Evolutionary conservation across 2,113 vertebrate species (phyloP).

Genomic region (Tachysurus fulvidraco): DNA sequence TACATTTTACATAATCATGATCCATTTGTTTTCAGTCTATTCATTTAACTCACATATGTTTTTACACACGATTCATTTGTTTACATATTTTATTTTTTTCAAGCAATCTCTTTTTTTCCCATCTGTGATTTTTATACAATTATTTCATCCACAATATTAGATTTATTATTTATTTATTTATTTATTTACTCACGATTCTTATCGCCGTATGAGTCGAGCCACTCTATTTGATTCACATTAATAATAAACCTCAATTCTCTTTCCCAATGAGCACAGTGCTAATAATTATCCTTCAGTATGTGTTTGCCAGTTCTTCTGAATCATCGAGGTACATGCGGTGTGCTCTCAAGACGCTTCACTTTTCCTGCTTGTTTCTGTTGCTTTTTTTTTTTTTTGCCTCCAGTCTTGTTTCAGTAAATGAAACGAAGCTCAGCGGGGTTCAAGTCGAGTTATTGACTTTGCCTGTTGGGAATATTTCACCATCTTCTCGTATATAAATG

Average conservation of each 20-base stretch:
- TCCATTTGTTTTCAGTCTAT: background rate
- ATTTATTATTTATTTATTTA: background rate
- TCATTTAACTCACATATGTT: background rate
- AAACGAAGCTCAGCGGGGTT: background rate
- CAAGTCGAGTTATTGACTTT: constrained; percentile 7
- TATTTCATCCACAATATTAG: background rate
- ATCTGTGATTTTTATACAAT: background rate
- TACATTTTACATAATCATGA: background rate
- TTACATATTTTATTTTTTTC: background rate
- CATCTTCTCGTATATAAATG: background rate
- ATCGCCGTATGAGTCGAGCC: background rate
- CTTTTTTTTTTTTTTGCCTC: background rate
- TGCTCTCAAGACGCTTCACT: background rate
- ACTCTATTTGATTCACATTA: background rate
- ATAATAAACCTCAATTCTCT: background rate
- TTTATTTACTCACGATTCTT: background rate
- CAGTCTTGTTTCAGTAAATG: background rate
- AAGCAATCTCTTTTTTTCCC: background rate
- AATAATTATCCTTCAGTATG: background rate
- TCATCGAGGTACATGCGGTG: background rate
- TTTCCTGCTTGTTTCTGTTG: background rate
- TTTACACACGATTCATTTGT: background rate
- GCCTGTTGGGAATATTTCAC: constrained; percentile 1
- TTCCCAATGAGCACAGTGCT: background rate
- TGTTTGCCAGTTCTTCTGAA: background rate